Evolutionary conservation across 1,140 invertebrate genomes (phyloP).

Genomic region (Argopecten irradians): DNA sequence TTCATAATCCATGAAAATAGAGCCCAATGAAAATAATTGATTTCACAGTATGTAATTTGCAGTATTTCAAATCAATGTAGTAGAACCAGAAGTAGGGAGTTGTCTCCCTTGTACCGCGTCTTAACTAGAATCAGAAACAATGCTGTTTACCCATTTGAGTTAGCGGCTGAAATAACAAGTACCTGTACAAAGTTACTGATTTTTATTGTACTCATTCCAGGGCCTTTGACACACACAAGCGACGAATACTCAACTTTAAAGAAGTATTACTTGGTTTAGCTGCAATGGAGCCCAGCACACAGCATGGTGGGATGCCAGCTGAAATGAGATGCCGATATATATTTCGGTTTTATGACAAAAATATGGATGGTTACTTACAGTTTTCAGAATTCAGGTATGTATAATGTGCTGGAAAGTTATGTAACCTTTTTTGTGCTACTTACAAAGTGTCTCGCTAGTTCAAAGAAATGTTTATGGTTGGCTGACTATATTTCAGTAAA

Average conservation of each 20-base stretch:
- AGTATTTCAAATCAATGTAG: too few species aligned
- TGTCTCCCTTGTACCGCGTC: neutral
- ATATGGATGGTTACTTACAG: conserved; percentile 76
- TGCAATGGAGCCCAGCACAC: conserved; percentile 79
- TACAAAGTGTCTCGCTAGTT: too few species aligned
- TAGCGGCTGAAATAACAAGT: neutral
- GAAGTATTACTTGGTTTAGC: conserved; percentile 79
- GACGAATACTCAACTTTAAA: conserved; percentile 74
- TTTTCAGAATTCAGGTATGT: conserved; percentile 76
- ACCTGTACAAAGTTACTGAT: neutral
- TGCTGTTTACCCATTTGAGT: neutral
- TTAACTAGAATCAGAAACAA: neutral
- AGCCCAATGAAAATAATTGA: too few species aligned
- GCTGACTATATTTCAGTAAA: too few species aligned
- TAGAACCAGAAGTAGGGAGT: neutral
- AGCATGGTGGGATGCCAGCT: conserved; percentile 80
- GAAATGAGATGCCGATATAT: conserved; percentile 81
- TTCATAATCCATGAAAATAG: too few species aligned
- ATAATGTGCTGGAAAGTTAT: neutral
- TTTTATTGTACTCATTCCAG: conserved; percentile 59
- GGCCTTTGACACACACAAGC: conserved; percentile 76
- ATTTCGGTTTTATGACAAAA: conserved; percentile 79
- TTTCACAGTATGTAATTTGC: too few species aligned
- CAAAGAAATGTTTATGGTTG: too few species aligned
- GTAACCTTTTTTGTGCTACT: too few species aligned